Base-by-base conservation (phyloP, 2,888 invertebrate genomes). In the Acleris literana region DNA sequence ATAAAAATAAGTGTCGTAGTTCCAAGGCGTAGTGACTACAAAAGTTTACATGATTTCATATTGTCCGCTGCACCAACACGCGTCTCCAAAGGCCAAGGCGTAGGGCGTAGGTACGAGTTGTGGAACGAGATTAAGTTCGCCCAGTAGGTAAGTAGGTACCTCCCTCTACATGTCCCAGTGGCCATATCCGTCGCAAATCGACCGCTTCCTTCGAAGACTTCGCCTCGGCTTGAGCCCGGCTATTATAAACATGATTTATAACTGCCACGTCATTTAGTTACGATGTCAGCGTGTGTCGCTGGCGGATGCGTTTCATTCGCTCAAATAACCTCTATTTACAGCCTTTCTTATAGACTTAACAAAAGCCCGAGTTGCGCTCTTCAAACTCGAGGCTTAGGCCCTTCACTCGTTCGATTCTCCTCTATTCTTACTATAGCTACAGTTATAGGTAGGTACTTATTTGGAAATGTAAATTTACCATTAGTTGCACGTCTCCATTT, bases 181-280 rank as follows among this genome's bases (percentile, higher is more conserved):
- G 85, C 81, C 84, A 83, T 90, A 89, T 91, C 92, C 91, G 92
- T 87, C 82, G 90, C 88, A 92, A 92, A 92, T 92, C 86, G 86
- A 70, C 88, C 79, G 85, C 80, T 91, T 92, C 92, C 92, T 91
- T 75, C 84, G 82, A 73, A 82, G 81, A 88, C 88, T 87, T 86
- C 80, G 76, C 65, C 68, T 69, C 68, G 62, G 75, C 65, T 66
- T 69, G 70, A 59, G 75, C 76, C 74, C 82, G 77, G 83, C 86
- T 83, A 86, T 89, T 90, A 88, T 85, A 74, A 82, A 79, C 83
- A 90, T 91, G 90, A 92, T 91, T 91, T 91, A 92, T 92, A 91
- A 90, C 90, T 91, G 91, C 80, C 81, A 81, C 79, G 85, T 84
- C 90, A 89, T 92, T 33, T 90, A 89, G 85, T 87, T 85, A 82